These are phyloP conservation scores for Frankliniella intonsa DNA, from an alignment of 2,888 invertebrate species.

Conservation along the genomic window DNA sequence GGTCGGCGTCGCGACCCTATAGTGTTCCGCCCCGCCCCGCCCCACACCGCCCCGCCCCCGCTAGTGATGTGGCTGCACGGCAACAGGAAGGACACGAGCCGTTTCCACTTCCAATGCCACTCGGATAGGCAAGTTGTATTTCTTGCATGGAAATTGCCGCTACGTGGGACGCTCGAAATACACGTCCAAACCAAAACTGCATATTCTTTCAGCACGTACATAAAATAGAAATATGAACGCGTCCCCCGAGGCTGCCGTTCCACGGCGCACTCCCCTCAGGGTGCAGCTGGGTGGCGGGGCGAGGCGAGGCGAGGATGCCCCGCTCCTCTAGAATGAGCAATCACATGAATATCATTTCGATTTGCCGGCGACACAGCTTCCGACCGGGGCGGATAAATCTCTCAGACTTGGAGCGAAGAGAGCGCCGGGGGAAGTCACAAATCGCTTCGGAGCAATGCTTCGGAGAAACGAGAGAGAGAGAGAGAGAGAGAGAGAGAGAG, in stretches of 20 bases:
- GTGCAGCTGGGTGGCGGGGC: background rate
- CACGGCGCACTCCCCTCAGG: too few species aligned
- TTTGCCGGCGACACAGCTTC: background rate
- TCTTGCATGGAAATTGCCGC: background rate
- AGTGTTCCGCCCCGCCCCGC: background rate
- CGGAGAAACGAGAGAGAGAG: background rate
- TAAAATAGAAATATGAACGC: too few species aligned
- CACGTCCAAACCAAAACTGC: too few species aligned
- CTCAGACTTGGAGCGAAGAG: conserved; percentile 9
- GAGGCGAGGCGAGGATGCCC: background rate
- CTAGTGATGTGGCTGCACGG: too few species aligned
- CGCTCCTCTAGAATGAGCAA: background rate
- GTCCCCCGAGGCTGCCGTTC: too few species aligned
- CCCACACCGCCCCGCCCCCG: too few species aligned
- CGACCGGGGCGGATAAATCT: conserved; percentile 12
- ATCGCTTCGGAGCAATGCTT: background rate
- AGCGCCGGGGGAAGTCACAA: conserved; percentile 14
- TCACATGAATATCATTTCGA: conserved; percentile 18
- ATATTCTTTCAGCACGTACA: too few species aligned
- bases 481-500: background rate
- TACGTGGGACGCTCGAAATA: too few species aligned
- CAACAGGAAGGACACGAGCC: background rate
- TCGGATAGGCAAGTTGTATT: background rate
- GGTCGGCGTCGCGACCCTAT: background rate
- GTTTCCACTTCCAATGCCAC: conserved; percentile 4